These are phyloP conservation scores for Andrena chrysosceles DNA, from an alignment of 2,888 invertebrate genomes.

Conservation along the genomic window DNA sequence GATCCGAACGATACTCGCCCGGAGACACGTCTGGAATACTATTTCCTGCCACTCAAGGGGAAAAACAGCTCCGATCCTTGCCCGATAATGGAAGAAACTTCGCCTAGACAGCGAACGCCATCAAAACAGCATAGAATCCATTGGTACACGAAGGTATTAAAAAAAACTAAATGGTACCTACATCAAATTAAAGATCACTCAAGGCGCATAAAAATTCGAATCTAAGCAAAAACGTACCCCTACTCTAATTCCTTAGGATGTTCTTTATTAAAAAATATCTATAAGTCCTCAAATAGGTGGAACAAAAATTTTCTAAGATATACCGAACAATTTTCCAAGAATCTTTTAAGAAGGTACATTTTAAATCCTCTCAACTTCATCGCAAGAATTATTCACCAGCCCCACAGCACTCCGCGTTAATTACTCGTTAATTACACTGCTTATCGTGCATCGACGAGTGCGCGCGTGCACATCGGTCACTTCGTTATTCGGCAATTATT, in stretches of 20 bases:
- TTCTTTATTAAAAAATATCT: too few species aligned
- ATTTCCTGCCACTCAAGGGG: background rate
- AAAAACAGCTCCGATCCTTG: background rate
- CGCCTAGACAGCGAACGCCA: background rate
- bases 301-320: too few species aligned
- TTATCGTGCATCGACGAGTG: constrained; percentile 44
- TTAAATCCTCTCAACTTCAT: constrained; percentile 17
- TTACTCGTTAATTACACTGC: constrained; percentile 55
- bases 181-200: too few species aligned
- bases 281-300: too few species aligned
- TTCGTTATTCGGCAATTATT: constrained; percentile 56
- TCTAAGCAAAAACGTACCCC: too few species aligned
- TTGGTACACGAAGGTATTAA: too few species aligned
- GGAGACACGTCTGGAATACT: constrained; percentile 13
- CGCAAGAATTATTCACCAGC: constrained; percentile 40
- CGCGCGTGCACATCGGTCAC: constrained; percentile 32
- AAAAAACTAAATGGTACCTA: too few species aligned
- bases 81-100: background rate
- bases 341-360: background rate
- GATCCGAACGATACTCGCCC: constrained; percentile 3
- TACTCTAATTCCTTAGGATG: too few species aligned
- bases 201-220: too few species aligned
- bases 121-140: background rate
- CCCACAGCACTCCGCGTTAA: constrained; percentile 34
- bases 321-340: background rate